A percentile compares a stretch with the other conserved stretches of the same genome.
Evolutionary conservation across 2,797 vertebrate species (phyloP).

Genomic region (Crocodylus rhombifer): DNA sequence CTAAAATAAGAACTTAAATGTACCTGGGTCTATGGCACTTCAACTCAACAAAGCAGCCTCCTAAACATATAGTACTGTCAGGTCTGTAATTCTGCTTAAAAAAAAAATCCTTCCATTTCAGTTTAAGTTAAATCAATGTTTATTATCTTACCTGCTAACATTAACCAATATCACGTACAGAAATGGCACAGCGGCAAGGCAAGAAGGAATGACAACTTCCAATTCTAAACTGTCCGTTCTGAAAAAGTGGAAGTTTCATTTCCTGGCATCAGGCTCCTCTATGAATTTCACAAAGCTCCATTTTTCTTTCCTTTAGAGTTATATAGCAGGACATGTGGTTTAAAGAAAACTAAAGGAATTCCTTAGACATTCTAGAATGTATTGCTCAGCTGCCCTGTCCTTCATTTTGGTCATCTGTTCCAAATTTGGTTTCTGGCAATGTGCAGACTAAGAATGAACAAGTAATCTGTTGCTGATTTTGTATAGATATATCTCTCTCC

Average conservation of each 20-base stretch:
- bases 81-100: background rate
- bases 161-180: background rate
- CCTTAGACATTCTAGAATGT: background rate
- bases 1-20: background rate
- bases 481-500: constrained; percentile 34
- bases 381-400: background rate
- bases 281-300: background rate
- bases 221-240: background rate
- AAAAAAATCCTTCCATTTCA: background rate
- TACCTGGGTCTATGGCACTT: no score
- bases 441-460: constrained; percentile 9
- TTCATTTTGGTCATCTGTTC: constrained; percentile 49
- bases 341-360: background rate
- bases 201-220: background rate
- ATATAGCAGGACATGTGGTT: background rate
- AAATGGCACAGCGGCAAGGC: background rate
- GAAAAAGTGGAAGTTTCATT: background rate
- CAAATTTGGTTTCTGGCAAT: constrained; percentile 46
- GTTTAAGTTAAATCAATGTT: background rate
- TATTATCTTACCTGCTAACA: background rate
- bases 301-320: background rate
- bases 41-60: no score
- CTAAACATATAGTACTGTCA: background rate
- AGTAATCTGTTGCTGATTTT: constrained; percentile 43
- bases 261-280: background rate